Evolutionary conservation across 2,888 invertebrate genomes (phyloP).

Genomic region (Caenorhabditis virilis): DNA sequence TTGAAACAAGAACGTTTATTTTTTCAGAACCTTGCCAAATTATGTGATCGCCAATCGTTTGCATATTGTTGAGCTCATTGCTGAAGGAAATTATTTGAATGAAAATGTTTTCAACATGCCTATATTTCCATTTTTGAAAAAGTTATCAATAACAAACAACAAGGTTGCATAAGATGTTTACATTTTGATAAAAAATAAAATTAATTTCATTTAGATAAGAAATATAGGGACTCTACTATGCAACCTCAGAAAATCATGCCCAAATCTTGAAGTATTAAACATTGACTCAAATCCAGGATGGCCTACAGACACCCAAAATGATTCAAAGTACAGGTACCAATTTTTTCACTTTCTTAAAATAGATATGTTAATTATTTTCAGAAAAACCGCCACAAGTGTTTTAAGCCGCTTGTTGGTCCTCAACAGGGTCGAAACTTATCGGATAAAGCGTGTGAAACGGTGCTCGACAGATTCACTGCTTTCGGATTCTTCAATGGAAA

Average conservation of each 20-base stretch:
- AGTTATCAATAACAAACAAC: constrained; percentile 46
- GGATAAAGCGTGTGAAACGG: background rate
- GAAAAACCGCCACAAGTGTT: background rate
- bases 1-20: no score
- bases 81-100: constrained; percentile 56
- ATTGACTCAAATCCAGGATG: constrained; percentile 2
- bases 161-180: background rate
- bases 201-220: constrained; percentile 2
- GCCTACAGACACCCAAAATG: background rate
- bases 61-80: constrained; percentile 50
- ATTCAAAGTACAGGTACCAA: background rate
- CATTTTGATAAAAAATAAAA: background rate
- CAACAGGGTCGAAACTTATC: background rate
- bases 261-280: background rate
- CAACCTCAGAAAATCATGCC: background rate
- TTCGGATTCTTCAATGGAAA: background rate
- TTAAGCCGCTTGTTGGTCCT: background rate
- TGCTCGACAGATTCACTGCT: background rate
- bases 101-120: constrained; percentile 59
- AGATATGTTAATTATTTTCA: no score
- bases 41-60: constrained; percentile 45
- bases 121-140: constrained; percentile 40
- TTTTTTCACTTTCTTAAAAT: no score
- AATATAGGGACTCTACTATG: constrained; percentile 1
- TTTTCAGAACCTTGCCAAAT: constrained; percentile 38